Conservation (phyloP, 2,888 invertebrate species). For the Eudemis profundana region DNA sequence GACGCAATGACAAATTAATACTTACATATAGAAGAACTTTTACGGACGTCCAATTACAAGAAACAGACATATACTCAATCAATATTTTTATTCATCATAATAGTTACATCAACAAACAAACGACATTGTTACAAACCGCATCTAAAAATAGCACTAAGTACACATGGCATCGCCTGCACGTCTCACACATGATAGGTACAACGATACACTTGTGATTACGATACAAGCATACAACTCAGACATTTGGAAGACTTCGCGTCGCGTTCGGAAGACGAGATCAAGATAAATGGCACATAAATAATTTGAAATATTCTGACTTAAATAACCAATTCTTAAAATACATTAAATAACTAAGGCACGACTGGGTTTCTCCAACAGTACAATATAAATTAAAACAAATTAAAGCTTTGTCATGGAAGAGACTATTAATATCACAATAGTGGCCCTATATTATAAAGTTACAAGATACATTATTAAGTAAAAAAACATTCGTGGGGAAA, state of each 20-base stretch:
- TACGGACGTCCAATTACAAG: too few relatives aligned
- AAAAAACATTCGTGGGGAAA: slow-evolving; percentile 4
- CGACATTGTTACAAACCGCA: slow-evolving; percentile 26
- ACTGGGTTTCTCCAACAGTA: slow-evolving; percentile 46
- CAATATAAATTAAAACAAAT: slow-evolving; percentile 74
- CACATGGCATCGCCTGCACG: slow-evolving; percentile 4
- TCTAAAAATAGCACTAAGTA: slow-evolving; percentile 29
- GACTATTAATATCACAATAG: slow-evolving; percentile 78
- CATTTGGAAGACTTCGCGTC: slow-evolving; percentile 54
- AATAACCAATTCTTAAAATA: slow-evolving; percentile 42
- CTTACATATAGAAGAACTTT: too few relatives aligned
- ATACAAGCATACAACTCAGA: slow-evolving; percentile 1
- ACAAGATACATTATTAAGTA: neutral
- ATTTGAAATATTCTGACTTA: slow-evolving; percentile 50
- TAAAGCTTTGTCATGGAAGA: slow-evolving; percentile 84
- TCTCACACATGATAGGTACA: too few relatives aligned
- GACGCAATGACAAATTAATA: too few relatives aligned
- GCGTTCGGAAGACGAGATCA: slow-evolving; percentile 78
- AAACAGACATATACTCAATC: slow-evolving; percentile 1
- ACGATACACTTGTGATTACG: too few relatives aligned
- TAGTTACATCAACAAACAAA: slow-evolving; percentile 29
- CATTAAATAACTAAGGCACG: slow-evolving; percentile 58
- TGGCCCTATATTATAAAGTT: slow-evolving; percentile 14
- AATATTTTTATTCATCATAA: slow-evolving; percentile 28
- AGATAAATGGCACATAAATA: slow-evolving; percentile 72